These are phyloP conservation scores for Hormaphis cornu DNA, from an alignment of 1,140 invertebrate genomes.

Conservation along the genomic window DNA sequence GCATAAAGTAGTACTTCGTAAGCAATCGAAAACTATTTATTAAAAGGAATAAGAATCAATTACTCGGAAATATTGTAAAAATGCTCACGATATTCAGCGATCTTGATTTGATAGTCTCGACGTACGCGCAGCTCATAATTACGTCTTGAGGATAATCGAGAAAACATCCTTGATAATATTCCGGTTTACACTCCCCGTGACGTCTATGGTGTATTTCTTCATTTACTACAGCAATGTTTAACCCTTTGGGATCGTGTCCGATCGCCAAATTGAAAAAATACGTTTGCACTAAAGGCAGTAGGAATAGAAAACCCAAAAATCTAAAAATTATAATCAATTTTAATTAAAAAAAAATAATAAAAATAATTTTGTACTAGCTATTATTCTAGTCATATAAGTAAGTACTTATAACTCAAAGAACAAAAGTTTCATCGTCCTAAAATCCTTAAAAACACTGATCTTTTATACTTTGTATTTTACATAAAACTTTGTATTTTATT, in stretches of 20 bases:
- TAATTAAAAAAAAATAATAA: too few species aligned
- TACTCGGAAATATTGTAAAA: too few species aligned
- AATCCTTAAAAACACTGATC: too few species aligned
- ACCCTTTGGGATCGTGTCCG: conserved; percentile 34
- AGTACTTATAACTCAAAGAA: background rate
- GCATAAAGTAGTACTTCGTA: background rate
- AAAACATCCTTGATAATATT: conserved; percentile 24
- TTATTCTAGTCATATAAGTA: background rate
- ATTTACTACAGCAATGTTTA: conserved; percentile 34
- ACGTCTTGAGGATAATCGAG: conserved; percentile 31
- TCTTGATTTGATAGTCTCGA: conserved; percentile 22
- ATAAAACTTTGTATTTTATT: too few species aligned
- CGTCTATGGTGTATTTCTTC: conserved; percentile 22
- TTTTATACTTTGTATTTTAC: too few species aligned
- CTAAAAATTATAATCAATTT: background rate
- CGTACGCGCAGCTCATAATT: conserved; percentile 34
- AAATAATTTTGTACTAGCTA: background rate
- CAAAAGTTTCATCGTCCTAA: too few species aligned
- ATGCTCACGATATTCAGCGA: conserved; percentile 20
- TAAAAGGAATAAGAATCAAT: conserved; percentile 23
- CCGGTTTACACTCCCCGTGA: conserved; percentile 18
- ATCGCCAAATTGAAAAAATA: conserved; percentile 35
- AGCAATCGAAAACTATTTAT: background rate
- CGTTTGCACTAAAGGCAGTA: conserved; percentile 33
- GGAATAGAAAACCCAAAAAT: conserved; percentile 32